Evolutionary conservation across 2,888 invertebrate genomes (phyloP).

Genomic region (Cactoblastis cactorum): DNA sequence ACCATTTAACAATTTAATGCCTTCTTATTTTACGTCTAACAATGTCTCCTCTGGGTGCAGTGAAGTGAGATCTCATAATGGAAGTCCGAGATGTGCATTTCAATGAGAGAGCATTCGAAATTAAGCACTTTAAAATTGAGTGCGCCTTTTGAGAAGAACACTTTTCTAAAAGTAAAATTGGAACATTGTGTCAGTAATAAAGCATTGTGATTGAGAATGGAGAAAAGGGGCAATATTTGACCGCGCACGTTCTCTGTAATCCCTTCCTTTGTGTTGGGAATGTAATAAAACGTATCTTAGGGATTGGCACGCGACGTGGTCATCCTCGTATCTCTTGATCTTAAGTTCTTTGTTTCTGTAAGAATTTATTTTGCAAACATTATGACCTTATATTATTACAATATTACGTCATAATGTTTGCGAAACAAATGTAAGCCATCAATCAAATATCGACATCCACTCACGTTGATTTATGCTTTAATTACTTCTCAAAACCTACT

Average conservation of each 20-base stretch:
- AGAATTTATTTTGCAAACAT: background rate
- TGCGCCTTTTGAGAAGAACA: constrained; percentile 33
- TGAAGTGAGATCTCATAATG: constrained; percentile 36
- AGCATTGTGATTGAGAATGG: constrained; percentile 54
- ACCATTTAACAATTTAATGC: constrained; percentile 8
- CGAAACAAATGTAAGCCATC: background rate
- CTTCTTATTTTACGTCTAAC: constrained; percentile 11
- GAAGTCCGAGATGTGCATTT: constrained; percentile 43
- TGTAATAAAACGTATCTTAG: constrained; percentile 63
- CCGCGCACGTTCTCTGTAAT: constrained; percentile 50
- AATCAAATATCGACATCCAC: background rate
- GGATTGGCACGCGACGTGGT: constrained; percentile 46
- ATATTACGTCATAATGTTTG: background rate
- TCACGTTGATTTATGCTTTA: background rate
- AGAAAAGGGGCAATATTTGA: constrained; percentile 49
- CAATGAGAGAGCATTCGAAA: constrained; percentile 41
- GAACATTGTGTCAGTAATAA: constrained; percentile 57
- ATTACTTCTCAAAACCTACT: background rate
- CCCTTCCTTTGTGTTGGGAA: constrained; percentile 50
- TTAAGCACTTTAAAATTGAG: constrained; percentile 29
- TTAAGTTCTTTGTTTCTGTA: constrained; percentile 13
- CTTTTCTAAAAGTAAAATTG: constrained; percentile 28
- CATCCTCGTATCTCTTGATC: constrained; percentile 27
- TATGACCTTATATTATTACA: background rate
- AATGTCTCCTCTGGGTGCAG: constrained; percentile 11